Evolutionary conservation across 2,888 invertebrate species (phyloP).

Genomic region (Emmelina monodactyla): DNA sequence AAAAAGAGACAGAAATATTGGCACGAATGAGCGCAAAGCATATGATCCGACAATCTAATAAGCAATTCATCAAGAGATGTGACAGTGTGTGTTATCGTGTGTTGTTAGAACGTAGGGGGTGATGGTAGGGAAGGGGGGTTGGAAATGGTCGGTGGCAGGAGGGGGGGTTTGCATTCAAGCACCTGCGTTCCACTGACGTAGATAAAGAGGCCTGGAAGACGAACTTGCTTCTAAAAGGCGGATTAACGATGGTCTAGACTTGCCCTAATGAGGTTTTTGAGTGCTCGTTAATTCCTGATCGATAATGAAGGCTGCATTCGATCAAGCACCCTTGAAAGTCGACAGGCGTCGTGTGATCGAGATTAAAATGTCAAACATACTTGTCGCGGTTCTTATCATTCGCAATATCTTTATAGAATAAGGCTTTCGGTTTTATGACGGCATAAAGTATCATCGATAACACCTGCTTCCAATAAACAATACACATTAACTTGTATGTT

Average conservation of each 20-base stretch:
- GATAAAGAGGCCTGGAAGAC: constrained; percentile 42
- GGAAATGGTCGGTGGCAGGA: constrained; percentile 14
- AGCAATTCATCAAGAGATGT: constrained; percentile 56
- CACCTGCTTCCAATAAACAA: too few relatives aligned
- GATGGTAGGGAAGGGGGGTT: constrained; percentile 13
- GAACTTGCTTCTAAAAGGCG: too few relatives aligned
- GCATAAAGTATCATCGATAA: too few relatives aligned
- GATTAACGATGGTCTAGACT: constrained; percentile 43
- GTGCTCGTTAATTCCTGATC: constrained; percentile 11
- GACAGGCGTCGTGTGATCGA: neutral
- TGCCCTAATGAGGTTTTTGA: constrained; percentile 35
- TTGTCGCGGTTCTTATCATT: too few relatives aligned
- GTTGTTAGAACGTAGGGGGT: too few relatives aligned
- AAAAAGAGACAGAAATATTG: constrained; percentile 30
- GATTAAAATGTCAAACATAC: constrained; percentile 1
- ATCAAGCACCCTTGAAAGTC: neutral
- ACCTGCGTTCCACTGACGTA: constrained; percentile 45
- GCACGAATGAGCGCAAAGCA: constrained; percentile 35
- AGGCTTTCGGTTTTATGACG: too few relatives aligned
- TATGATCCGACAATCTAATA: constrained; percentile 44
- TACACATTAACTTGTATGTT: too few relatives aligned
- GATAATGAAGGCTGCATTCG: constrained; percentile 1
- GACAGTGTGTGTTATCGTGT: constrained; percentile 50
- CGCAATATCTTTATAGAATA: too few relatives aligned
- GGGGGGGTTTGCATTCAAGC: constrained; percentile 22